A percentile compares a stretch with the other conserved stretches of the same genome.
Evolutionary conservation across 2,797 vertebrate species (phyloP).

Genomic region (Rhabdophis nuchalis): DNA sequence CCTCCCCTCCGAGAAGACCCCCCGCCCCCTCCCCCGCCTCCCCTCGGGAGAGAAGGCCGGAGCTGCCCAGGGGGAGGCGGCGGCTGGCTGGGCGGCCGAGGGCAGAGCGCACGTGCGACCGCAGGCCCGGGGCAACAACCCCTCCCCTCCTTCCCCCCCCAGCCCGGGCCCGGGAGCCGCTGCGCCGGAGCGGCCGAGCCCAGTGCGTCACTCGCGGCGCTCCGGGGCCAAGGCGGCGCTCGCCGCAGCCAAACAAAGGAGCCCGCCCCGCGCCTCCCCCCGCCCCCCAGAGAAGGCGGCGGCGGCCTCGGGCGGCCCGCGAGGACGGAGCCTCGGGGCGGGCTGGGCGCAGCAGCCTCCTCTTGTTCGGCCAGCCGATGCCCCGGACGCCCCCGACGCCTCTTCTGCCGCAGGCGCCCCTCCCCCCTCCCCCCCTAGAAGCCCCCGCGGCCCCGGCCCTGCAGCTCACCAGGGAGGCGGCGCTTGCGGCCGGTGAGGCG

Average conservation of each 20-base stretch:
- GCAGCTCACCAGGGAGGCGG: not conserved
- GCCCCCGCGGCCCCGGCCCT: not conserved
- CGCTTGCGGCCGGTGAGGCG: not conserved
- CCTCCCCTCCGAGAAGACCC: not conserved
- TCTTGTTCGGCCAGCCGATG: not conserved
- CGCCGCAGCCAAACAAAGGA: not conserved
- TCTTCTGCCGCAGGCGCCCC: not conserved
- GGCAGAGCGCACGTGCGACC: not conserved
- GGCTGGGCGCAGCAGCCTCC: not conserved
- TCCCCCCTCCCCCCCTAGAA: not conserved
- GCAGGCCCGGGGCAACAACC: not conserved
- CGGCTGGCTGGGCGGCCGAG: not conserved
- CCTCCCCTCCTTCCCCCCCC: not conserved
- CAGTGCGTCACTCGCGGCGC: not conserved
- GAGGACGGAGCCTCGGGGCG: not conserved
- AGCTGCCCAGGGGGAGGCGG: not conserved
- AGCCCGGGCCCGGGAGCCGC: not conserved
- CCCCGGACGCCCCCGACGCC: not conserved
- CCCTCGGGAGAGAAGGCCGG: not conserved
- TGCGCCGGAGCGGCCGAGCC: not conserved
- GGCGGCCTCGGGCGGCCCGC: not conserved
- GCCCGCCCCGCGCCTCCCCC: not conserved
- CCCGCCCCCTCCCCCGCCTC: not conserved
- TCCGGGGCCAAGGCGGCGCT: not conserved
- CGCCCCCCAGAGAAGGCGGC: not conserved